Conservation (phyloP, 1,140 invertebrate genomes). For the Parapsyche elsis region DNA sequence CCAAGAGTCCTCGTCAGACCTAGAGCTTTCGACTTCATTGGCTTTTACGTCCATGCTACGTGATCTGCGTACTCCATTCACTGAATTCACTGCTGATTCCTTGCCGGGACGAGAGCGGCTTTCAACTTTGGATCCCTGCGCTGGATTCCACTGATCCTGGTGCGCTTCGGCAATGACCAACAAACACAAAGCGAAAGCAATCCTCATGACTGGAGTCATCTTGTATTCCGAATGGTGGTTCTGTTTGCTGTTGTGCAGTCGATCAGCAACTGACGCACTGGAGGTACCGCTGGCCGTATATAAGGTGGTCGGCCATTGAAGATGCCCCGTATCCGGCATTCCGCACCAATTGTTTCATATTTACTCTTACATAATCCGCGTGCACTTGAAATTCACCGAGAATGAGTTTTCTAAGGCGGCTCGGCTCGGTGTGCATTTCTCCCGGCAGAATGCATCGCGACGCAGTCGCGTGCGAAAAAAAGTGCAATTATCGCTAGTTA, state of each 20-base stretch:
- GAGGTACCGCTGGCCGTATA: constrained; percentile 63
- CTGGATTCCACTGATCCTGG: constrained; percentile 38
- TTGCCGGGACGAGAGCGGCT: background rate
- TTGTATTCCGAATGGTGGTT: constrained; percentile 53
- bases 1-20: constrained; percentile 64
- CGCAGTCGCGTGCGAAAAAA: constrained; percentile 15
- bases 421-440: constrained; percentile 62
- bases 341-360: constrained; percentile 67
- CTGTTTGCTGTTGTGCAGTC: constrained; percentile 58
- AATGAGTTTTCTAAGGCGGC: constrained; percentile 63
- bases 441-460: constrained; percentile 63
- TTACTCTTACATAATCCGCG: constrained; percentile 66
- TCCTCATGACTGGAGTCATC: constrained; percentile 65
- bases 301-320: constrained; percentile 60
- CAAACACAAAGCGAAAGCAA: constrained; percentile 62
- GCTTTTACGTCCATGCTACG: constrained; percentile 63
- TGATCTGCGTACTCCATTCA: constrained; percentile 62
- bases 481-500: background rate
- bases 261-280: constrained; percentile 63
- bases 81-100: constrained; percentile 42
- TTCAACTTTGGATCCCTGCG: background rate
- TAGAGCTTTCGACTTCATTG: constrained; percentile 61
- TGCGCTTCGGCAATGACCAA: constrained; percentile 59
- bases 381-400: constrained; percentile 67
- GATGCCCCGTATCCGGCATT: constrained; percentile 68